Percentiles rank a stretch among this genome's conserved stretches.
phyloP scores from a whole-genome alignment of 1,140 invertebrate species.

The Eriocheir sinensis region DNA sequence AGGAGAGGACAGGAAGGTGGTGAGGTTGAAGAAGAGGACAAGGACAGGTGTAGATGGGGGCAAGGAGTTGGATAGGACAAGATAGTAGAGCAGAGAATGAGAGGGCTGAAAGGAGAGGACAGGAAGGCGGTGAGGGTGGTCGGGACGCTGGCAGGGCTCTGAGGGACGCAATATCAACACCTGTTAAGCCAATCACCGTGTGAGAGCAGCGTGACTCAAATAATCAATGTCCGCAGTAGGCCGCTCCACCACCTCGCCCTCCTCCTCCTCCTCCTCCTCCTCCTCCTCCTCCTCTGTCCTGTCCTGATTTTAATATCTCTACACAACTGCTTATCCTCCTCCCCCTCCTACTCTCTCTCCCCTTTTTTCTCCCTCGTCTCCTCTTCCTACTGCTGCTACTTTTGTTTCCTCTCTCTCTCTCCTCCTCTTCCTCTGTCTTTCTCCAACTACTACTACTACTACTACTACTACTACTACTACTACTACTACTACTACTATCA shows the following conservation, averaged over 20 bases:
- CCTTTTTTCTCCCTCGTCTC: not conserved
- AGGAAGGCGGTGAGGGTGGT: too few species aligned
- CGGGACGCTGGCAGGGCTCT: not conserved
- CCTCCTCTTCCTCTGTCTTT: not conserved
- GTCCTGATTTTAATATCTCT: too few species aligned
- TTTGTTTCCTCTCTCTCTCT: slow-evolving; percentile 11
- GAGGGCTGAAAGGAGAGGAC: too few species aligned
- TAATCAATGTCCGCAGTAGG: not conserved
- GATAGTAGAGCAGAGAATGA: too few species aligned
- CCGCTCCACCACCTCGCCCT: not conserved
- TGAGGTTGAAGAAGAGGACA: too few species aligned
- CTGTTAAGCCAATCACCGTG: not conserved
- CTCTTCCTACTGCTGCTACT: not conserved
- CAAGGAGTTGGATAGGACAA: too few species aligned
- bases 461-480: too few species aligned
- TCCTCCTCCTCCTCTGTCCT: too few species aligned
- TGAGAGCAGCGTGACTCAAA: not conserved
- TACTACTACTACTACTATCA: too few species aligned
- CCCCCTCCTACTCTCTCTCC: not conserved
- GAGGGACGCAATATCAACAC: not conserved
- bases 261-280: not conserved
- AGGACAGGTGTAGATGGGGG: too few species aligned
- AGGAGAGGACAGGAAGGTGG: too few species aligned
- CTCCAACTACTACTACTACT: not conserved
- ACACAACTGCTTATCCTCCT: not conserved